Base-by-base conservation (phyloP, 64 coral and sea anemone species). In the Stylophora pistillata region DNA sequence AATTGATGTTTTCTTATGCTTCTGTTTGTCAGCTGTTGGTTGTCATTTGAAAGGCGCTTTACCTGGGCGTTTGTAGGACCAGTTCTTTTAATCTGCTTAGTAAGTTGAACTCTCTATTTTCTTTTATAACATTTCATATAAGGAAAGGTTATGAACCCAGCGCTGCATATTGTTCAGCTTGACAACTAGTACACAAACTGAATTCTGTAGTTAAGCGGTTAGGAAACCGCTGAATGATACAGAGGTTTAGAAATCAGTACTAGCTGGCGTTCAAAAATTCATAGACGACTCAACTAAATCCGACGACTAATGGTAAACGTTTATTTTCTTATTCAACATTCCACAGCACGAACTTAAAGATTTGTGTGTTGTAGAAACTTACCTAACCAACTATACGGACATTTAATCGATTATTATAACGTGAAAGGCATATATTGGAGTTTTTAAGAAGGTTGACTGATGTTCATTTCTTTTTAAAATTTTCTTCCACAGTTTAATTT, bases 1-100 rank as follows among this genome's bases (percentile, higher is more conserved):
- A 18, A 64, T 21, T 64, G 9, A 64, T 21, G 20, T 18, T 6
- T 9, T 17, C 23, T n/a, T 23, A 64, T 12, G 12, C 53, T 55
- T 33, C 1, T 74, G 13, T 86, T 15, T 89, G 76, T 16, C 34
- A 96, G 95, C 71, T 96, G 95, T 58, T 96, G 95, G 95, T 34
- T 96, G 6, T 90, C 81, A 7, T 70, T 89, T 15, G 55, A 96
- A 27, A 85, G 74, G 54, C 81, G 77, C 58, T 96, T 93, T 62
- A 93, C 86, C 18, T 96, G 95, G 95, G 70, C 91, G 2, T 96
- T 96, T 65, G 91, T 96, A 31, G 91, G 74, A 4, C 95, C 95
- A 15, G 95, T 91, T 9, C 73, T 96, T 16, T 61, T 78, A 23
- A 85, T 89, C 18, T 89, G 92, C n/a, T 72, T 88, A 80, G 95